Evolutionary conservation across 2,113 vertebrate species (phyloP).

Genomic region (Crotophaga sulcirostris): DNA sequence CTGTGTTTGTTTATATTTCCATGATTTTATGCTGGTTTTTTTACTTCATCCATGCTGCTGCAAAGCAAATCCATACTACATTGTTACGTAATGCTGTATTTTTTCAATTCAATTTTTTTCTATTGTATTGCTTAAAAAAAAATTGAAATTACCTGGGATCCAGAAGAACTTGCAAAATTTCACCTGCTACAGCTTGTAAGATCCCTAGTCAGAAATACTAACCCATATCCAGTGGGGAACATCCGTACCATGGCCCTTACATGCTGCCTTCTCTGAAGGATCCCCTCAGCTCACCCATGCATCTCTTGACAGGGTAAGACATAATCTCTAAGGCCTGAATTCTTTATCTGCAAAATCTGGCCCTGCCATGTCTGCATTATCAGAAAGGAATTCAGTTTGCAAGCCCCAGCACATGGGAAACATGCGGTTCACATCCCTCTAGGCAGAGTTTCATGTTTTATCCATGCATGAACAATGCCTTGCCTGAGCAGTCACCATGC

Average conservation of each 20-base stretch:
- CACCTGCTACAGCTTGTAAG: not conserved
- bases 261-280: fast-evolving
- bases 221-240: not conserved
- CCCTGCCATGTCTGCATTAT: no score
- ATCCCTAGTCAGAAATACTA: not conserved
- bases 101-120: not conserved
- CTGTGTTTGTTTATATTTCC: not conserved
- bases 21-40: not conserved
- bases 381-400: no score
- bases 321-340: not conserved
- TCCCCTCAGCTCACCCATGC: not conserved
- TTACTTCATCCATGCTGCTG: not conserved
- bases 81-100: not conserved
- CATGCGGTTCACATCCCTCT: no score
- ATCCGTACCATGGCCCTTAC: fast-evolving
- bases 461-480: no score
- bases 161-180: not conserved
- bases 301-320: fast-evolving
- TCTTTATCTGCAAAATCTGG: no score
- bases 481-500: no score
- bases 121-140: not conserved
- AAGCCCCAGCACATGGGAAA: no score
- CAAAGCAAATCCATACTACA: not conserved
- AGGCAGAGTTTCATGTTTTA: no score
- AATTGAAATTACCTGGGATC: not conserved